Evolutionary conservation across 2,888 invertebrate genomes (phyloP), one percentile per base, ranked within the genome.

Genomic region (Orchesellides sinensis): DNA sequence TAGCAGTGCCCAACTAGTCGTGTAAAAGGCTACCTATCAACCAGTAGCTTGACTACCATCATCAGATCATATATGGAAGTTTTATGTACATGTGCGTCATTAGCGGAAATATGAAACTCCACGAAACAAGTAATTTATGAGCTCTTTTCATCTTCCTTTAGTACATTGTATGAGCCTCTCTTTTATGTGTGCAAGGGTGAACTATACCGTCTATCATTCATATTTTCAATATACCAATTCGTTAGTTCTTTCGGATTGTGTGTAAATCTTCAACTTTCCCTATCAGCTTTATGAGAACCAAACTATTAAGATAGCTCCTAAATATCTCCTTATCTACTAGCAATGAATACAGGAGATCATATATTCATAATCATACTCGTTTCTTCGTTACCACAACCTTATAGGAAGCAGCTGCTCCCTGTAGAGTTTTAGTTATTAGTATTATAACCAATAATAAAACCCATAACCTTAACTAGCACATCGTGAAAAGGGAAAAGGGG

Each of bases 61-160:
- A 54, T 73, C 63, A 25, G 56, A 63, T 73, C 63, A 72, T 56
- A 54, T n/a, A n/a, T n/a, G n/a, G n/a, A n/a, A n/a, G 47, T 72
- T 21, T 17, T 59, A 68, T 59, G 77, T 63, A 32, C 19, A 56
- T 68, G 77, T 77, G 77, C 77, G 77, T 77, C 77, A 77, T 77
- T 77, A 77, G 40, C 56, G 68, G 77, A 68, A 77, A 77, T 68
- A 56, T 77, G 77, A 77, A 77, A 68, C 68, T 54, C 29, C 27
- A 10, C 49, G 47, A 68, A 68, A 49, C 27, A 68, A 21, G 19
- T 49, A 17, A 47, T 21, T 17, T n/a, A 47, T 23, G 14, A 25
- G 49, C 47, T 10, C 6, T 32, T n/a, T 29, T n/a, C 68, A 45
- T 6, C 49, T 25, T 45, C 6, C 14, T 45, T 12, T n/a, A 12